Conservation (phyloP, 2,888 invertebrate species). For the Scaptomyza caliginosa region DNA sequence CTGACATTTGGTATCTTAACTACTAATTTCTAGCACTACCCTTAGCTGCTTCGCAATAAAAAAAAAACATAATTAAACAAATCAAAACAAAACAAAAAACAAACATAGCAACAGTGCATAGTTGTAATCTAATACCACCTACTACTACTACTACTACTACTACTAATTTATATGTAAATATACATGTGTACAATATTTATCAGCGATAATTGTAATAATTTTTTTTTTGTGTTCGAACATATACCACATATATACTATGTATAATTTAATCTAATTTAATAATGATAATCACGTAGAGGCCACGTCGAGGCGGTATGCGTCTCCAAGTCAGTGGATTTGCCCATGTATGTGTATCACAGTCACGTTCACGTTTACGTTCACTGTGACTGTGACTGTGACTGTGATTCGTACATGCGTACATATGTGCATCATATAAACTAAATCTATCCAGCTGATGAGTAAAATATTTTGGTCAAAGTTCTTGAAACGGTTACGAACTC, state of each 20-base stretch:
- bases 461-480: conserved; percentile 82
- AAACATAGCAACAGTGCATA: conserved; percentile 31
- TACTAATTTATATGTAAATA: conserved; percentile 21
- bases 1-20: conserved; percentile 2
- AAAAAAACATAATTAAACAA: too few relatives aligned
- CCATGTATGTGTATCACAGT: conserved; percentile 3
- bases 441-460: conserved; percentile 63
- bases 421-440: conserved; percentile 15
- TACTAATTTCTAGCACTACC: conserved; percentile 11
- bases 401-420: conserved; percentile 5
- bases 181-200: conserved; percentile 5
- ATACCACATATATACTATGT: background rate
- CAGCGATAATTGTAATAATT: conserved; percentile 29
- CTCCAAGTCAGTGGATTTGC: conserved; percentile 52
- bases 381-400: background rate
- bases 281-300: conserved; percentile 55
- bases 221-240: conserved; percentile 7
- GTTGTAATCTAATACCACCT: conserved; percentile 27
- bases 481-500: conserved; percentile 23
- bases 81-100: background rate
- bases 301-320: conserved; percentile 82
- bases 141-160: conserved; percentile 1
- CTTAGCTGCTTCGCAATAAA: conserved; percentile 19
- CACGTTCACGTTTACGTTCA: background rate
- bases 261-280: conserved; percentile 13